Base-by-base conservation (phyloP, 2,113 vertebrate genomes). In the Hipposideros armiger region DNA sequence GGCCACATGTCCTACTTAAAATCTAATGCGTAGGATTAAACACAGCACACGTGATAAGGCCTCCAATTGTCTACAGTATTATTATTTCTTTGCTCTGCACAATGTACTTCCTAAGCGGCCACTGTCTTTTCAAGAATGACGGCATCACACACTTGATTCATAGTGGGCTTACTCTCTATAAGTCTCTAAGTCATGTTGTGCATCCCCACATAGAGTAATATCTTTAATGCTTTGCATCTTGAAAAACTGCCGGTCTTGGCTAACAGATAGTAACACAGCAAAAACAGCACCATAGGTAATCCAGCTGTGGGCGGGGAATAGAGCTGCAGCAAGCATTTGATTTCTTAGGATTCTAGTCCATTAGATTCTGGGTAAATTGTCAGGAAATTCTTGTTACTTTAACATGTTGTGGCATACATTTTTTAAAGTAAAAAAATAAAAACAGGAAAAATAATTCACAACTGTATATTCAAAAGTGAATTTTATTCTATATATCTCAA, bases 311-410 rank as follows among this genome's bases (percentile, higher is more conserved):
- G n/a, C 16, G 70, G 64, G 45, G 80, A 85, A 74, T 40, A 54
- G 14, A 69, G 11, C 50, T 50, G 20, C 4, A 84, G 52, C 40
- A 83, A 91, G 5, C 60, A 10, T 84, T 87, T n/a, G 24, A 52
- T 69, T 86, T 82, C 64, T 87, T 88, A 69, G 22, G 22, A 83
- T 26, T 14, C 40, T 52, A 62, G 40, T 45, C 28, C 42, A 2
- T 96, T 83, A 87, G 56, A 72, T 77, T 84, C 22, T 73, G 70
- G 24, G 11, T 2, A 84, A 69, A 83, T 7, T 84, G 47, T 69
- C 54, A 92, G 16, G 9, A 74, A 69, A 89, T 45, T 47, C 36
- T 73, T 94, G 52, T 87, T 83, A 86, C 32, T 89, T 64, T 94
- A 83, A 80, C 16, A 81, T 73, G 5, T 14, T n/a, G 6, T 74